phyloP scores from a whole-genome alignment of 2,113 vertebrate species.

The Rhinoderma darwinii region DNA sequence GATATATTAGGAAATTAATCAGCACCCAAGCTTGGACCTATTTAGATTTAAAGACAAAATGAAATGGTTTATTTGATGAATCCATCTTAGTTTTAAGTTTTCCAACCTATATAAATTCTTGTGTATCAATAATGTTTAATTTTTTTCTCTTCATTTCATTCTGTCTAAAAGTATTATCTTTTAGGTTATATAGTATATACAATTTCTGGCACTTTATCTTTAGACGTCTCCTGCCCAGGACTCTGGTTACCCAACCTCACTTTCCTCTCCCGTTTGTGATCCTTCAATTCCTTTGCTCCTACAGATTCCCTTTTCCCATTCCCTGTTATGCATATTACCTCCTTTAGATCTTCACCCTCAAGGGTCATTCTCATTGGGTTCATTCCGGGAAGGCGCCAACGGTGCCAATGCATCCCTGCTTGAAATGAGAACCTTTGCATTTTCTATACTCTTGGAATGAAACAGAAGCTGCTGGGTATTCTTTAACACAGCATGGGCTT shows the following conservation, averaged over 20 bases:
- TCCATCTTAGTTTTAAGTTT: neutral
- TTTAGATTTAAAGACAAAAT: neutral
- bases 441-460: constrained; percentile 36
- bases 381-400: constrained; percentile 8
- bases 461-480: constrained; percentile 3
- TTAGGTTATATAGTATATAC: neutral
- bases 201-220: constrained; percentile 51
- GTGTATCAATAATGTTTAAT: neutral
- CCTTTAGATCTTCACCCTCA: constrained; percentile 53
- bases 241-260: constrained; percentile 51
- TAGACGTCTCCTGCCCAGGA: constrained; percentile 56
- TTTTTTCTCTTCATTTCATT: neutral
- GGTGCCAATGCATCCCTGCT: constrained; percentile 40
- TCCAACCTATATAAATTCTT: neutral
- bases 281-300: constrained; percentile 19
- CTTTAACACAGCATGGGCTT: constrained; percentile 17
- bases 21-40: neutral
- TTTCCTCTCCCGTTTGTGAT: neutral
- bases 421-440: constrained; percentile 35
- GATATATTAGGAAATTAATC: neutral
- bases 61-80: neutral
- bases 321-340: constrained; percentile 43
- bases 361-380: constrained; percentile 44
- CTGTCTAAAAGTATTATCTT: constrained; percentile 2
- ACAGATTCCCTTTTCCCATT: constrained; percentile 18